Base-by-base conservation (phyloP, 2,888 invertebrate genomes). In the Amphiduros pacificus region DNA sequence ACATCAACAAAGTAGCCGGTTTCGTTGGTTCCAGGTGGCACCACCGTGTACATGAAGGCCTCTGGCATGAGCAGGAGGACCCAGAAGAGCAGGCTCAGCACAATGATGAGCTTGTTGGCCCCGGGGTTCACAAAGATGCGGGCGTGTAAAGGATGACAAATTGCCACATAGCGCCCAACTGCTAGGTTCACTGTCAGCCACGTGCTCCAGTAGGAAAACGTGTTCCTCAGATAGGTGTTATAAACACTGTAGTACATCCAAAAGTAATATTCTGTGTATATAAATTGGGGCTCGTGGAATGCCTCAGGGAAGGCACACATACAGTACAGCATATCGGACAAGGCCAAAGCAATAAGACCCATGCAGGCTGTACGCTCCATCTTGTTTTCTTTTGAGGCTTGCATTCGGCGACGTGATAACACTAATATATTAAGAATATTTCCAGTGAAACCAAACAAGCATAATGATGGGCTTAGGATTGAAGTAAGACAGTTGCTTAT, bases 101-200 rank as follows among this genome's bases (percentile, higher is more conserved):
- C 59, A 48, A 78, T 74, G 52, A 73, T 74, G 9, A 74, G 69
- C n/a, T 75, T 61, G 0, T 79, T 79, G 31, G 73, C 70, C n/a
- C 67, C 68, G 24, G 78, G 64, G 5, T 75, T 74, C 50, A 80
- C 77, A 9, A 79, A 63, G 62, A 77, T 75, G 27, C 78, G 66
- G 1, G 80, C 79, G 61, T 74, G 75, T 36, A 80, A 73, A 1
- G 80, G 79, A 59, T 80, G 78, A 65, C 80, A 80, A 22, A 80
- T 78, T 29, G 80, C 80, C 14, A 77, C 66, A 58, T 79, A 80
- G n/a, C 80, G 67, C 51, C 79, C 79, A 0, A 74, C 77, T 2
- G 80, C 80, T 77, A 80, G 78, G 29, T 76, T 74, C 0, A 80
- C 79, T 11, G 78, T 80, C 28, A 80, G 69, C 77, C 77, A 78